phyloP scores from a whole-genome alignment of 2,113 vertebrate species.

The Spilogale gracilis region DNA sequence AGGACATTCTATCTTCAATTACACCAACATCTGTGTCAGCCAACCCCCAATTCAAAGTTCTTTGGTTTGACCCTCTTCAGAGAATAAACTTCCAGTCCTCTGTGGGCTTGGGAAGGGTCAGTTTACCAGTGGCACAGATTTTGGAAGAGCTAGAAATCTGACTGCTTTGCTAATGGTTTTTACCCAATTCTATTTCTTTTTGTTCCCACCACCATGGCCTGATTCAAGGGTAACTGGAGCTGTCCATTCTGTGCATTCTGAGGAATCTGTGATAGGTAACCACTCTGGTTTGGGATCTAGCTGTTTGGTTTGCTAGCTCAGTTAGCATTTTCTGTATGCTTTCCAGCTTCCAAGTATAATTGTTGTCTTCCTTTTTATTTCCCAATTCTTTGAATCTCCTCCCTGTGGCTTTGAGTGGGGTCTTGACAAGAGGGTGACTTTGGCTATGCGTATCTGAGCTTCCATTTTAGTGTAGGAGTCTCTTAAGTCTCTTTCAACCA shows the following conservation, averaged over 20 bases:
- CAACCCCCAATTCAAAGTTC: not conserved
- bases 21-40: not conserved
- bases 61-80: not conserved
- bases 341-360: not conserved
- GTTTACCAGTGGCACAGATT: not conserved
- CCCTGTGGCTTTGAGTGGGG: not conserved
- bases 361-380: not conserved
- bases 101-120: not conserved
- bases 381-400: not conserved
- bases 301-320: not conserved
- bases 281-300: not conserved
- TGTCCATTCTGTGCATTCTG: not conserved
- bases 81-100: not conserved
- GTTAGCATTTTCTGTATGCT: not conserved
- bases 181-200: not conserved
- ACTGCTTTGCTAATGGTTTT: not conserved
- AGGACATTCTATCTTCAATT: not conserved
- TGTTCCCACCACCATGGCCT: not conserved
- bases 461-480: not conserved
- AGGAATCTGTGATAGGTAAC: not conserved
- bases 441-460: not conserved
- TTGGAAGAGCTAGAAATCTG: not conserved
- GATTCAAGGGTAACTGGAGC: not conserved
- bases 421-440: not conserved
- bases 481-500: not conserved